Percentiles rank a stretch among this genome's conserved stretches.
Conservation (phyloP, 2,797 vertebrate genomes). For the Chanos chanos region DNA sequence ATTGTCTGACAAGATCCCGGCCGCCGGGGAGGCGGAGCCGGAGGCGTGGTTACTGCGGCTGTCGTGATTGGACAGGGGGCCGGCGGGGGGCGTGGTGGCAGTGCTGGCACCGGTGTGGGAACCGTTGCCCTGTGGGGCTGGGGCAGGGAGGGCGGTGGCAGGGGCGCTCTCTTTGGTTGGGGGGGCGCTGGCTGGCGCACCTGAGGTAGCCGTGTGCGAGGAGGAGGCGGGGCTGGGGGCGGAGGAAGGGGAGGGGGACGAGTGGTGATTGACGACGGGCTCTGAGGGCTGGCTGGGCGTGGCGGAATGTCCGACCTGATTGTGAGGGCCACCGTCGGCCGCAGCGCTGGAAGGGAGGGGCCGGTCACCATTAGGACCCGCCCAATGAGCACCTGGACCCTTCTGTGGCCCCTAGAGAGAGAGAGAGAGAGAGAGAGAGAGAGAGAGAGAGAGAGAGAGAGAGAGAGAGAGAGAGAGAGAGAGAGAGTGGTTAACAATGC, state of each 20-base stretch:
- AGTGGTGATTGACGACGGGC: conserved; percentile 93
- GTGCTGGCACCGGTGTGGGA: conserved; percentile 76
- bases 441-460: too few species aligned
- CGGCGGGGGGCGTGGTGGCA: conserved; percentile 73
- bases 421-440: neutral
- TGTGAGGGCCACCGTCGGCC: conserved; percentile 86
- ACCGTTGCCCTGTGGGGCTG: conserved; percentile 24
- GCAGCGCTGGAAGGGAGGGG: conserved; percentile 86
- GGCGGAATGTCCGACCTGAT: conserved; percentile 96
- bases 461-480: neutral
- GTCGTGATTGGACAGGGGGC: conserved; percentile 90
- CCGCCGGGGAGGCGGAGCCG: conserved; percentile 51
- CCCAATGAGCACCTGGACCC: conserved; percentile 88
- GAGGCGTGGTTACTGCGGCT: conserved; percentile 67
- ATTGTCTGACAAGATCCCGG: conserved; percentile 93
- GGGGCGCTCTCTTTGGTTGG: conserved; percentile 97
- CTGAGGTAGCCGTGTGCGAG: conserved; percentile 97
- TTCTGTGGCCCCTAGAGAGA: conserved; percentile 89
- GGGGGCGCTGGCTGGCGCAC: conserved; percentile 90
- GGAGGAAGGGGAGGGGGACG: conserved; percentile 76
- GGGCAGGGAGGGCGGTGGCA: conserved; percentile 81
- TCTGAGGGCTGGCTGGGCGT: conserved; percentile 83
- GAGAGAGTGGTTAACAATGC: neutral
- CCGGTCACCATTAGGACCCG: conserved; percentile 91
- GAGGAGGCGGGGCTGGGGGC: conserved; percentile 76